Base-by-base conservation (phyloP, 2,797 vertebrate genomes). In the Carapus acus region DNA sequence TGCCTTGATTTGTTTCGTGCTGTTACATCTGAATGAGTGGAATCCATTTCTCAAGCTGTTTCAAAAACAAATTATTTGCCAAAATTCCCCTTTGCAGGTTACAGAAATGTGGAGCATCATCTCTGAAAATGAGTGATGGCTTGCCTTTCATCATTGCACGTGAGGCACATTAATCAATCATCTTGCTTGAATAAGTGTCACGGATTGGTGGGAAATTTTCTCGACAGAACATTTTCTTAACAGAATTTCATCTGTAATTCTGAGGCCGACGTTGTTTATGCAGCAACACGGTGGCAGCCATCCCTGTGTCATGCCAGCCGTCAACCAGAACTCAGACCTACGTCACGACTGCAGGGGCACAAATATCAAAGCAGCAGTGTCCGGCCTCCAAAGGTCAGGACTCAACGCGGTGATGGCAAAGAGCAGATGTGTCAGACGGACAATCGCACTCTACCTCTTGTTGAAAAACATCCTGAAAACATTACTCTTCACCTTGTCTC, bases 381-480 rank as follows among this genome's bases (percentile, higher is more conserved):
- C n/a, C n/a, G n/a, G n/a, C n/a, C n/a, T n/a, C n/a, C n/a, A n/a
- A 33, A 13, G 14, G 4, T 33, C 31, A 7, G 31, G 9, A 13
- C 14, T 33, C 14, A 6, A 33, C 31, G 14, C 9, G 4, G 3
- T 33, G 14, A 33, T 33, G 14, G 31, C 31, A 11, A 3, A 33
- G 6, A 33, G 12, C 31, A 33, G 43, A n/a, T 27, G 7, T 22
- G 34, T 23, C 43, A 20, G 16, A 23, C 29, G 31, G 15, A 14
- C 38, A 39, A 3, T 17, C 14, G 9, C 13, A 23, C 15, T 61
- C 42, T 80, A 78, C 78, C 73, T 86, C 84, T 75, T 85, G 1
- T 36, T 73, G 59, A 91, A 90, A 7, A 89, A 14, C 53, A 84
- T 88, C 49, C 77, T 78, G 55, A 90, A 88, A 41, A 80, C 54